Percentiles rank a stretch among this genome's conserved stretches.
These are phyloP conservation scores for Pterocles gutturalis DNA, from an alignment of 2,113 vertebrate species.

Conservation along the genomic window DNA sequence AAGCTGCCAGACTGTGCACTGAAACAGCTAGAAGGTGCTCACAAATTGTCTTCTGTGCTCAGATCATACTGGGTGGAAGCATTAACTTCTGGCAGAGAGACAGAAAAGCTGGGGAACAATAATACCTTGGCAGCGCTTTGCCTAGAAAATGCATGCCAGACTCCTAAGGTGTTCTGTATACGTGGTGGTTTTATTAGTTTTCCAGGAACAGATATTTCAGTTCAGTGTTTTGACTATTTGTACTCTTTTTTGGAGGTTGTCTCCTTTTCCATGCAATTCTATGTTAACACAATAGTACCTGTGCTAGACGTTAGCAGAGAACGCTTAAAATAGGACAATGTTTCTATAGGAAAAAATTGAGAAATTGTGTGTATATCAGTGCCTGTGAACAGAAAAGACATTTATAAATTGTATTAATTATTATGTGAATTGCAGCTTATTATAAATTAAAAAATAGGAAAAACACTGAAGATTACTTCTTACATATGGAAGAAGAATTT, in stretches of 20 bases:
- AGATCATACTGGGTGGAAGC: background rate
- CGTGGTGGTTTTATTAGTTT: background rate
- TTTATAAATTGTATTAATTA: background rate
- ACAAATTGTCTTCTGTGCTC: background rate
- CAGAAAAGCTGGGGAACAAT: background rate
- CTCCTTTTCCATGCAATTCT: background rate
- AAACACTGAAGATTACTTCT: background rate
- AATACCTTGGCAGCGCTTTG: background rate
- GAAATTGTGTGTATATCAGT: background rate
- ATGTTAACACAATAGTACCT: background rate
- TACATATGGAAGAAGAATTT: background rate
- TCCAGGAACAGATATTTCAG: background rate
- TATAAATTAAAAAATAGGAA: background rate
- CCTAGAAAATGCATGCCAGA: background rate
- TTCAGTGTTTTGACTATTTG: background rate
- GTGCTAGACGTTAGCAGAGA: background rate
- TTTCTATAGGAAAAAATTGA: background rate
- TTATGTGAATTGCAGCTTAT: background rate
- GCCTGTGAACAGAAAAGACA: background rate
- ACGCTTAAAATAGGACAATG: background rate
- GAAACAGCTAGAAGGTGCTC: background rate
- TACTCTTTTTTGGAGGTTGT: background rate
- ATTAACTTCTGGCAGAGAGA: background rate
- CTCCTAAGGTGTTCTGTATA: background rate
- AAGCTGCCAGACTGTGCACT: background rate